Evolutionary conservation across 2,888 invertebrate species (phyloP).

Genomic region (Cotesia congregata): DNA sequence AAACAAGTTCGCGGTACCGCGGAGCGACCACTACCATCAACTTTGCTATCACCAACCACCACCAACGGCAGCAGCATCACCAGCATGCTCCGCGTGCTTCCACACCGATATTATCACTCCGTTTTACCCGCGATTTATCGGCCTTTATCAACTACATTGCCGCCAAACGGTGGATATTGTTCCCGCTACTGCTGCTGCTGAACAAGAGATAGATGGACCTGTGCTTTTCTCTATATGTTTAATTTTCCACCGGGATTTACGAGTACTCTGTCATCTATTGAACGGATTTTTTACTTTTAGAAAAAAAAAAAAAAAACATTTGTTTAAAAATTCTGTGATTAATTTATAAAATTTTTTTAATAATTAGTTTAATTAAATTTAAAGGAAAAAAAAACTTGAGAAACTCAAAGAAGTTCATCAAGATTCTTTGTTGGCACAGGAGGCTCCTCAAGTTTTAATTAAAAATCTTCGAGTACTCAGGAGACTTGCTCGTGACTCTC

Average conservation of each 20-base stretch:
- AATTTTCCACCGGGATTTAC: conserved; percentile 21
- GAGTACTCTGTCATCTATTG: neutral
- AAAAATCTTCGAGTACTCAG: conserved; percentile 37
- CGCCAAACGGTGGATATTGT: conserved; percentile 54
- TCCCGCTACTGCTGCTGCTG: conserved; percentile 28
- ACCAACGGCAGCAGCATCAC: conserved; percentile 35
- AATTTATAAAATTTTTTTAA: conserved; percentile 8
- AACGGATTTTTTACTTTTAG: neutral
- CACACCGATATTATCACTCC: conserved; percentile 65
- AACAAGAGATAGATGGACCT: conserved; percentile 10
- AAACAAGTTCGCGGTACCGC: conserved; percentile 40
- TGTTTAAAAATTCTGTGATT: neutral
- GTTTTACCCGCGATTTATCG: conserved; percentile 68
- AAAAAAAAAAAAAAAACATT: neutral
- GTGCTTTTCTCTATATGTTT: conserved; percentile 2
- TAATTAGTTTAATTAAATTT: conserved; percentile 2
- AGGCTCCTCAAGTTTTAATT: conserved; percentile 39
- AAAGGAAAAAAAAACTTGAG: neutral
- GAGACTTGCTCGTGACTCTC: conserved; percentile 34
- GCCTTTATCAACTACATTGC: conserved; percentile 66
- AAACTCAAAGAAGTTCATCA: conserved; percentile 34
- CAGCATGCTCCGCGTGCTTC: conserved; percentile 51
- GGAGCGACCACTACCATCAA: conserved; percentile 35
- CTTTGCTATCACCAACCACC: conserved; percentile 8
- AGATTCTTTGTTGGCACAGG: conserved; percentile 31